Percentiles rank a stretch among this genome's conserved stretches.
phyloP scores from a whole-genome alignment of 2,888 invertebrate genomes.

The Electrophaes corylata region DNA sequence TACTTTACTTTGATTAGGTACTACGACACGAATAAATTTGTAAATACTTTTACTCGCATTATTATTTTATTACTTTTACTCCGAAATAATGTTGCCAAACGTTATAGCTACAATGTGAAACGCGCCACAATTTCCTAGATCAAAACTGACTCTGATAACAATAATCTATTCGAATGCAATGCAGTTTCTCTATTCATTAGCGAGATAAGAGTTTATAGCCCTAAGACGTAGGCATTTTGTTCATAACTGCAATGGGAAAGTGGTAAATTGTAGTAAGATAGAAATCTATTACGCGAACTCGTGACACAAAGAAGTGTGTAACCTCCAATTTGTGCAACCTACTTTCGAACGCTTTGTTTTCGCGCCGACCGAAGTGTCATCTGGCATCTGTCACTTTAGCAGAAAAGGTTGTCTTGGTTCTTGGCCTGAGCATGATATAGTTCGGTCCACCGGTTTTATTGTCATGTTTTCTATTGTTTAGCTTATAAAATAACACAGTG shows the following conservation, averaged over 20 bases:
- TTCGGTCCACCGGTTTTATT: conserved; percentile 4
- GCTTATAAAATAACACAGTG: not conserved
- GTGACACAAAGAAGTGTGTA: conserved; percentile 44
- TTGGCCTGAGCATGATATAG: not conserved
- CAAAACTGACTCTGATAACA: not conserved
- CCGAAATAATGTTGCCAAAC: not conserved
- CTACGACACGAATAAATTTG: no score
- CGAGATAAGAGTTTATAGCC: conserved; percentile 30
- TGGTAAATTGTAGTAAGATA: conserved; percentile 36
- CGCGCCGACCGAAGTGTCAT: conserved; percentile 52
- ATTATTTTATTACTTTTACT: no score
- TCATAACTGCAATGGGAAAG: conserved; percentile 8
- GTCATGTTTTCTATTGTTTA: conserved; percentile 6
- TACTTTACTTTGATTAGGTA: no score
- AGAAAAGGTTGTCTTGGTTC: conserved; percentile 19
- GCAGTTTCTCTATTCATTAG: conserved; percentile 21
- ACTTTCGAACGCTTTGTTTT: conserved; percentile 63
- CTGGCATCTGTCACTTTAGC: conserved; percentile 59
- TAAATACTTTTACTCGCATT: no score
- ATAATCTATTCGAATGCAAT: conserved; percentile 9
- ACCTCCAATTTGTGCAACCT: conserved; percentile 60
- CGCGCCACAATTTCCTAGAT: conserved; percentile 5
- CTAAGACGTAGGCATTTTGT: conserved; percentile 17
- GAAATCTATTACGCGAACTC: conserved; percentile 44
- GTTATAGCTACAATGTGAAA: not conserved